A percentile compares a stretch with the other conserved stretches of the same genome.
These are phyloP conservation scores for Drosophila stalkeri DNA, from an alignment of 2,888 invertebrate species.

Conservation along the genomic window DNA sequence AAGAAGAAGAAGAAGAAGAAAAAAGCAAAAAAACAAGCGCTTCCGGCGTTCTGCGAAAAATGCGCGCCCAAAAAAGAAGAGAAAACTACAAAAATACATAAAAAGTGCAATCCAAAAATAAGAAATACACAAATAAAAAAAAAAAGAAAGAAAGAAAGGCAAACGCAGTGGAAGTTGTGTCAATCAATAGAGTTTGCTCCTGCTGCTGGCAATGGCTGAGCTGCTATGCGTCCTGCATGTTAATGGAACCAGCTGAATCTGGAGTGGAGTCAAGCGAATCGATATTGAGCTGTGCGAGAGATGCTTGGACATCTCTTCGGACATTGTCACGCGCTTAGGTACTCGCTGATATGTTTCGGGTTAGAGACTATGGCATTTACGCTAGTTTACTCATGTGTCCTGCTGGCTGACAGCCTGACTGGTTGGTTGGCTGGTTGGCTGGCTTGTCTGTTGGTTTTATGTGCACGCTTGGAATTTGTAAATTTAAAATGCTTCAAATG, in stretches of 20 bases:
- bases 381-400: slow-evolving; percentile 2
- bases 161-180: slow-evolving; percentile 79
- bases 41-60: slow-evolving; percentile 79
- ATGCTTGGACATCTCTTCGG: slow-evolving; percentile 47
- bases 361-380: slow-evolving; percentile 1
- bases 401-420: background rate
- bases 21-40: slow-evolving; percentile 58
- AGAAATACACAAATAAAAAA: too few relatives aligned
- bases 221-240: slow-evolving; percentile 80
- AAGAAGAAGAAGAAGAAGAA: background rate
- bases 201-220: slow-evolving; percentile 40
- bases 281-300: slow-evolving; percentile 59
- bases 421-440: slow-evolving; percentile 1
- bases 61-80: slow-evolving; percentile 30
- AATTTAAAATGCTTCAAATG: slow-evolving; percentile 77
- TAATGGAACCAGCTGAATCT: slow-evolving; percentile 63
- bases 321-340: slow-evolving; percentile 65
- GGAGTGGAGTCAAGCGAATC: slow-evolving; percentile 42
- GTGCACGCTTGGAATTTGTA: slow-evolving; percentile 79
- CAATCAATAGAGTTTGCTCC: slow-evolving; percentile 81
- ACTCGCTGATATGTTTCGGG: slow-evolving; percentile 34
- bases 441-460: slow-evolving; percentile 76
- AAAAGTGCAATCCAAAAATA: slow-evolving; percentile 29
- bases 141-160: slow-evolving; percentile 23
- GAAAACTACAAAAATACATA: slow-evolving; percentile 17